Percentiles rank a stretch among this genome's conserved stretches.
These are phyloP conservation scores for Lanistes nyassanus DNA, from an alignment of 1,140 invertebrate genomes.

Conservation along the genomic window DNA sequence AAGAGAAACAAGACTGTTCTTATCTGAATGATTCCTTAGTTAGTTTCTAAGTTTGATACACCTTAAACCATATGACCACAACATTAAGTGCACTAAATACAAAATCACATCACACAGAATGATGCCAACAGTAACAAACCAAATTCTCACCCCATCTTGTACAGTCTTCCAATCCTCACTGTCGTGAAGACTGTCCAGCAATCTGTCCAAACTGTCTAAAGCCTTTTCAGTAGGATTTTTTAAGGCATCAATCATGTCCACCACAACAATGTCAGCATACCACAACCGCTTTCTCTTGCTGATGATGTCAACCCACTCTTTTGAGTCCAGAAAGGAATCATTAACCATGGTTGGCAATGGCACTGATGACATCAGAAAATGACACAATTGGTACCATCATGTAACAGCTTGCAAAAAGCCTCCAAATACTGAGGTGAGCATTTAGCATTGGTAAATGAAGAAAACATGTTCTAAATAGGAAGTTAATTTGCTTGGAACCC, in stretches of 20 bases:
- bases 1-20: too few species aligned
- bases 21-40: too few species aligned
- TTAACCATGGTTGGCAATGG: neutral
- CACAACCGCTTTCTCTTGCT: neutral
- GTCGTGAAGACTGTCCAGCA: neutral
- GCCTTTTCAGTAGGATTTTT: neutral
- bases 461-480: too few species aligned
- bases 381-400: neutral
- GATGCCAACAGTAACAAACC: neutral
- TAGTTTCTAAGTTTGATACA: too few species aligned
- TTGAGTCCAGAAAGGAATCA: neutral
- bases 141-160: too few species aligned
- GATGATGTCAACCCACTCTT: neutral
- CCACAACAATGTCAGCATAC: conserved; percentile 21
- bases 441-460: too few species aligned
- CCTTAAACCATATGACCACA: too few species aligned
- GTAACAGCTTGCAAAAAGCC: neutral
- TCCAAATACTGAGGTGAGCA: too few species aligned
- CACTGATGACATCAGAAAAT: neutral
- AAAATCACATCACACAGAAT: neutral
- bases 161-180: neutral
- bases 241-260: conserved; percentile 23
- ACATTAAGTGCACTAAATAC: too few species aligned
- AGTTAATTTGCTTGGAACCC: too few species aligned
- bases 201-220: neutral